A percentile compares a stretch with the other conserved stretches of the same genome.
These are phyloP conservation scores for Neodiprion pinetum DNA, from an alignment of 1,140 invertebrate genomes.

Conservation along the genomic window DNA sequence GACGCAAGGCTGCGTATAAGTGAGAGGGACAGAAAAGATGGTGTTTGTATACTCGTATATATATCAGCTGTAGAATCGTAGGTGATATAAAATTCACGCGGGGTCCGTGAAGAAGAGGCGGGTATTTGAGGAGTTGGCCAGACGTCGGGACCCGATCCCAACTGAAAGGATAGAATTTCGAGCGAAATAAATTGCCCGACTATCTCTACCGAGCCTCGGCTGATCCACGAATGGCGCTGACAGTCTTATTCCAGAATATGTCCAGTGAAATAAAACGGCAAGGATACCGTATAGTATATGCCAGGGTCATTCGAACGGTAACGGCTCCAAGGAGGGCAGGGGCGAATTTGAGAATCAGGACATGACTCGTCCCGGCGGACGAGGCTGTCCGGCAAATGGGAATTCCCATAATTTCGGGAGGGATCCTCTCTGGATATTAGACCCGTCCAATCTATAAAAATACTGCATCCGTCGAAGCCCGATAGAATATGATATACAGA, in stretches of 20 bases:
- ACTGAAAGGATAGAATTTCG: constrained; percentile 14
- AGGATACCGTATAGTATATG: neutral
- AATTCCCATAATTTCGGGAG: constrained; percentile 1
- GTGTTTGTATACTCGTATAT: too few species aligned
- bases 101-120: neutral
- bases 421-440: neutral
- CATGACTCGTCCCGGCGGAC: neutral
- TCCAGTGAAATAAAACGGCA: constrained; percentile 13
- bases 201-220: neutral
- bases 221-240: constrained; percentile 13
- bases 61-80: too few species aligned
- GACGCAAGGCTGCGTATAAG: too few species aligned
- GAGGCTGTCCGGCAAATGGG: neutral
- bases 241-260: constrained; percentile 16
- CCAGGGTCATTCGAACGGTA: neutral
- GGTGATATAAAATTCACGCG: neutral
- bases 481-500: constrained; percentile 7
- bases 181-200: constrained; percentile 12
- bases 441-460: too few species aligned
- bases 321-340: neutral
- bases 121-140: neutral
- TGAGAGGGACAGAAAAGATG: too few species aligned
- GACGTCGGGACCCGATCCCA: neutral
- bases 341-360: neutral
- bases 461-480: neutral